Conservation (phyloP, 2,113 vertebrate species). For the Manacus vitellinus region DNA sequence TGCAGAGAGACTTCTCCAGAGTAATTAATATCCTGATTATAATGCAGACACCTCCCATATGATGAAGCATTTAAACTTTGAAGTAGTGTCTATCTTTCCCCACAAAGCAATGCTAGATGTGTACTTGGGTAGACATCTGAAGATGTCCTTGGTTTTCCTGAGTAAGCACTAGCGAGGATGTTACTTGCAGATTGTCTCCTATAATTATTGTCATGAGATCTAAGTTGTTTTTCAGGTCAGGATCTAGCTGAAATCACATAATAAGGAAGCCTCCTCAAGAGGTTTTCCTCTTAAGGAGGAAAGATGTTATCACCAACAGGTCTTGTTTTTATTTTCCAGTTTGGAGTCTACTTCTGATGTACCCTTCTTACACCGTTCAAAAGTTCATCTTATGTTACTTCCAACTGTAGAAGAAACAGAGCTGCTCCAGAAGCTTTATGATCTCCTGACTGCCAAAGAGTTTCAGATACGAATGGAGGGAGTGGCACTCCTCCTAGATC, state of each 20-base stretch:
- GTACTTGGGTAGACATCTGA: neutral
- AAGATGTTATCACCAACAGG: neutral
- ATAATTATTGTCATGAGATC: neutral
- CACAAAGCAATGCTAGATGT: neutral
- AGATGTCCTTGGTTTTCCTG: neutral
- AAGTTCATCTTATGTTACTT: neutral
- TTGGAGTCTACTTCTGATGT: neutral
- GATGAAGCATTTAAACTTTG: neutral
- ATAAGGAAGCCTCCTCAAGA: neutral
- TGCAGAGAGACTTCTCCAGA: neutral
- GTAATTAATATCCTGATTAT: neutral
- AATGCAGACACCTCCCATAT: neutral
- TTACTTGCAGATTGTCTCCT: neutral
- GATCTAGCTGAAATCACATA: neutral
- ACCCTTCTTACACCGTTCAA: rapidly evolving
- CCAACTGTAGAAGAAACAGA: neutral
- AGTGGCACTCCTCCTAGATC: conserved; percentile 37
- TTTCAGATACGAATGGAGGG: conserved; percentile 59
- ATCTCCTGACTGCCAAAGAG: conserved; percentile 63
- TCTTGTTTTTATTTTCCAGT: neutral
- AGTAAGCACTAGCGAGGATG: neutral
- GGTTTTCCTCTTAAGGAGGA: neutral
- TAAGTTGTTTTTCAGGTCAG: neutral
- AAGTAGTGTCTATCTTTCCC: neutral
- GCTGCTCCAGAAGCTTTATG: conserved; percentile 46